A percentile compares a stretch with the other conserved stretches of the same genome.
Evolutionary conservation across 1,140 invertebrate genomes (phyloP).

Genomic region (Diabrotica undecimpunctata): DNA sequence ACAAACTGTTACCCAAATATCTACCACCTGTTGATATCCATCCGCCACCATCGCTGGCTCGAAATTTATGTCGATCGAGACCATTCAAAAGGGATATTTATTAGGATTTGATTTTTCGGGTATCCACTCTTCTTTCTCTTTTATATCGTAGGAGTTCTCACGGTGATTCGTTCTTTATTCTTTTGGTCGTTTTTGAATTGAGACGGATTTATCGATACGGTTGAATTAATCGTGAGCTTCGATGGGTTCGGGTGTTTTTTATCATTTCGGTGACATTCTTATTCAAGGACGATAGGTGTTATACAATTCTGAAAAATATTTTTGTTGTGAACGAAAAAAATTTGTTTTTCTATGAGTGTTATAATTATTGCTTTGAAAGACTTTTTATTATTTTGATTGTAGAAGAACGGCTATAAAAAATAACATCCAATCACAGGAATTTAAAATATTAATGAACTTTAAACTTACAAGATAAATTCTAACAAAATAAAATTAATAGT

Average conservation of each 20-base stretch:
- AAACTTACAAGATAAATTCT: too few species aligned
- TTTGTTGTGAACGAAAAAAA: too few species aligned
- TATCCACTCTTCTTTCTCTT: slow-evolving; percentile 7
- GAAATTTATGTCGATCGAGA: slow-evolving; percentile 19
- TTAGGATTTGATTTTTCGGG: slow-evolving; percentile 16
- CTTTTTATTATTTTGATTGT: too few species aligned
- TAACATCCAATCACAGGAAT: too few species aligned
- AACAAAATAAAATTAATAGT: too few species aligned
- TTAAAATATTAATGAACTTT: too few species aligned
- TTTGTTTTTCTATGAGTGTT: too few species aligned
- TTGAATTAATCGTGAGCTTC: not conserved
- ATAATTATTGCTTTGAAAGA: too few species aligned
- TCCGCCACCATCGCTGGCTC: not conserved
- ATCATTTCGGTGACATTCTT: too few species aligned
- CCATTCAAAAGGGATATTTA: slow-evolving; percentile 20
- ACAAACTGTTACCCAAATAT: slow-evolving; percentile 2
- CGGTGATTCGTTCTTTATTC: not conserved
- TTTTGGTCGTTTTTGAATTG: not conserved
- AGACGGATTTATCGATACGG: not conserved
- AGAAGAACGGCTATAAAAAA: too few species aligned
- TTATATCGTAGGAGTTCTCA: slow-evolving; percentile 11
- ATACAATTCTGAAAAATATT: too few species aligned
- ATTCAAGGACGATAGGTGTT: too few species aligned
- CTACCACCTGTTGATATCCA: slow-evolving; percentile 20
- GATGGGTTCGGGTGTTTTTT: not conserved